Evolutionary conservation across 30 jellyfish, hydroid and myxozoan genomes (phyloP).

Genomic region (Catostylus mosaicus): DNA sequence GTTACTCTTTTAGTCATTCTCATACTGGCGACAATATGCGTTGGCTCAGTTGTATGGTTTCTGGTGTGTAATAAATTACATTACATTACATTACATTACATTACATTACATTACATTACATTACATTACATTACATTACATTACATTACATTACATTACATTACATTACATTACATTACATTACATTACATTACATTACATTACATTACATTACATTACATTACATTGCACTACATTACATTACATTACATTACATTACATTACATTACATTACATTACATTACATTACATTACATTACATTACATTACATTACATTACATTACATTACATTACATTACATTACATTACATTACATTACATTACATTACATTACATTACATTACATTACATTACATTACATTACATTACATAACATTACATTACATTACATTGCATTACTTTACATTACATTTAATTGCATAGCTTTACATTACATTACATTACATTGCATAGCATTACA

Average conservation of each 20-base stretch:
- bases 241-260: no score
- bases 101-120: background rate
- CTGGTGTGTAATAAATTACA: slow-evolving; percentile 15
- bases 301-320: no score
- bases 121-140: background rate
- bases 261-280: background rate
- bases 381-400: no score
- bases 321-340: no score
- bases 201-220: background rate
- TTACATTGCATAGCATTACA: no score
- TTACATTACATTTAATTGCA: background rate
- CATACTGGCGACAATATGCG: background rate
- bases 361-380: no score
- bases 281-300: background rate
- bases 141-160: background rate
- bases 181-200: background rate
- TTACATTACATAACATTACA: no score
- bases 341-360: no score
- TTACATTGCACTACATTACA: no score
- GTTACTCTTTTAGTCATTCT: slow-evolving; percentile 17
- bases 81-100: background rate
- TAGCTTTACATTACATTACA: background rate
- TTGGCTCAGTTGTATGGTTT: slow-evolving; percentile 41
- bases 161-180: background rate
- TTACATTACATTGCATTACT: background rate